Base-by-base conservation (phyloP, 2,113 vertebrate genomes). In the Trichomycterus rosablanca region DNA sequence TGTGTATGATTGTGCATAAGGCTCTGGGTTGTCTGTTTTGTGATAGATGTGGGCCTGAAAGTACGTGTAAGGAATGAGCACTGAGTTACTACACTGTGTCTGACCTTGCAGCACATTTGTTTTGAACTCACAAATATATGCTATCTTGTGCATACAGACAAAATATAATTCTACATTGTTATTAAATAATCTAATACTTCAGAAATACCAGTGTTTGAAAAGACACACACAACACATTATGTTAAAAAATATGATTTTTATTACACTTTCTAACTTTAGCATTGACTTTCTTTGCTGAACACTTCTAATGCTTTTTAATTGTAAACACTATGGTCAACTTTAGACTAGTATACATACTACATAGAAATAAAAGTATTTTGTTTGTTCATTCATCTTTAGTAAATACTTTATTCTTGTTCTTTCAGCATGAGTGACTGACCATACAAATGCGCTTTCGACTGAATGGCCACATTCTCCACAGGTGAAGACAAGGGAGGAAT, bases 101-200 rank as follows among this genome's bases (percentile, higher is more conserved):
- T 70, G 71, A 73, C 71, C 67, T 73, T 66, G 62, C 52, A 52
- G 56, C 48, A 51, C 32, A 52, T 68, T 56, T 68, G 56, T 20
- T 42, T 19, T 40, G 46, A 28, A 20, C 58, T 66, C 67, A 70
- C 62, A 58, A 63, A 66, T 66, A 73, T 62, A 66, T 63, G 46
- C 61, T 59, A 42, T 19, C 48, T 62, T 34, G 57, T 49, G 35
- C 54, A 39, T 43, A 53, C 53, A 48, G 42, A 30, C 48, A 32
- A 22, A 67, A 37, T 65, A 16, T 62, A 51, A 68, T 61, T 56
- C 55, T n/a, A 69, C 66, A 69, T 69, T 59, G 39, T 69, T 69
- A 62, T 59, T 32, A 51, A 54, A 73, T 54, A 23, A 61, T 66
- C 35, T 51, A 66, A 51, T 22, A 40, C 55, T 59, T 46, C 51